phyloP scores from a whole-genome alignment of 2,888 invertebrate species.

The Galerucella calmariensis region DNA sequence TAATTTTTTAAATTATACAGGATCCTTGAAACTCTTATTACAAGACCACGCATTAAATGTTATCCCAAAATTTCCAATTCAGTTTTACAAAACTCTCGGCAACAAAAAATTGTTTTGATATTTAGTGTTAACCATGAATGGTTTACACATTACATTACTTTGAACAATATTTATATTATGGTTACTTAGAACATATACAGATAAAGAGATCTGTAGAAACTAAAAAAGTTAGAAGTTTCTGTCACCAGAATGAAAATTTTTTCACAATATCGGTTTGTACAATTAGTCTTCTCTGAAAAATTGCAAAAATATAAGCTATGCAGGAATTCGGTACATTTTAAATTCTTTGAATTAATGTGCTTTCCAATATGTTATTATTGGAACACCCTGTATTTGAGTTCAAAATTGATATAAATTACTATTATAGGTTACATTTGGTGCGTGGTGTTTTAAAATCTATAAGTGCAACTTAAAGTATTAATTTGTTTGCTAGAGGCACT shows the following conservation, averaged over 20 bases:
- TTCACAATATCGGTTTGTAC: no score
- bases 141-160: no score
- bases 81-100: not conserved
- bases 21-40: conserved; percentile 7
- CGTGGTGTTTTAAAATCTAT: conserved; percentile 43
- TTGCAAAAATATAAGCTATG: no score
- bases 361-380: not conserved
- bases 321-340: no score
- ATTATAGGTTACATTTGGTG: not conserved
- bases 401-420: not conserved
- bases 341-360: not conserved
- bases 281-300: no score
- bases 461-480: conserved; percentile 59
- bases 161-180: no score
- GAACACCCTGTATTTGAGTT: not conserved
- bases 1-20: conserved; percentile 28
- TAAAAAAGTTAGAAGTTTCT: no score
- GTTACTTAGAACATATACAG: no score
- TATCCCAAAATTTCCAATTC: not conserved
- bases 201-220: no score
- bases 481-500: conserved; percentile 62
- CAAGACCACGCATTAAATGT: conserved; percentile 3
- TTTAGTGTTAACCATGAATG: no score
- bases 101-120: no score
- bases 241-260: no score